Evolutionary conservation across 2,888 invertebrate species (phyloP).

Genomic region (Melitaea athalia): DNA sequence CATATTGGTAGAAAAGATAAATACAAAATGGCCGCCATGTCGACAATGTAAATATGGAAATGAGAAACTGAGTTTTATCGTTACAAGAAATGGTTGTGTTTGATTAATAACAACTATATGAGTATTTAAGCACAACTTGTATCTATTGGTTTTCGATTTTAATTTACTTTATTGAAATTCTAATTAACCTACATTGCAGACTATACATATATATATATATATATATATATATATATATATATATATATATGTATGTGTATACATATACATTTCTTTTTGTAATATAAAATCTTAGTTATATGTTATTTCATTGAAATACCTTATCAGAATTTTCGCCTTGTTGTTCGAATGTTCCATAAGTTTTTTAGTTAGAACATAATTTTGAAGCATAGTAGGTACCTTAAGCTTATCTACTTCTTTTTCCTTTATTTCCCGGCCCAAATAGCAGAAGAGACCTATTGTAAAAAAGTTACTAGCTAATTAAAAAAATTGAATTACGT

Average conservation of each 20-base stretch:
- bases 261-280: too few relatives aligned
- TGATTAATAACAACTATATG: not conserved
- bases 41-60: constrained; percentile 23
- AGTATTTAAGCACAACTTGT: too few relatives aligned
- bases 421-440: too few relatives aligned
- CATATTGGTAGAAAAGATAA: constrained; percentile 21
- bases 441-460: too few relatives aligned
- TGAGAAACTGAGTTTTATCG: constrained; percentile 6
- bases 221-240: too few relatives aligned
- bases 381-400: too few relatives aligned
- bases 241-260: too few relatives aligned
- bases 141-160: not conserved
- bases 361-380: too few relatives aligned
- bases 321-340: not conserved
- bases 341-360: not conserved
- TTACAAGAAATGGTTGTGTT: not conserved
- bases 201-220: too few relatives aligned
- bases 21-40: constrained; percentile 12
- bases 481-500: too few relatives aligned
- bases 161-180: not conserved
- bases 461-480: too few relatives aligned
- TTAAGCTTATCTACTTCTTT: too few relatives aligned
- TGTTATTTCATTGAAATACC: not conserved
- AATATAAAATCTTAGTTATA: not conserved
- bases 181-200: not conserved